Evolutionary conservation across 2,888 invertebrate genomes (phyloP), one percentile per base, ranked within the genome.

Genomic region (Ormyrus pomaceus): DNA sequence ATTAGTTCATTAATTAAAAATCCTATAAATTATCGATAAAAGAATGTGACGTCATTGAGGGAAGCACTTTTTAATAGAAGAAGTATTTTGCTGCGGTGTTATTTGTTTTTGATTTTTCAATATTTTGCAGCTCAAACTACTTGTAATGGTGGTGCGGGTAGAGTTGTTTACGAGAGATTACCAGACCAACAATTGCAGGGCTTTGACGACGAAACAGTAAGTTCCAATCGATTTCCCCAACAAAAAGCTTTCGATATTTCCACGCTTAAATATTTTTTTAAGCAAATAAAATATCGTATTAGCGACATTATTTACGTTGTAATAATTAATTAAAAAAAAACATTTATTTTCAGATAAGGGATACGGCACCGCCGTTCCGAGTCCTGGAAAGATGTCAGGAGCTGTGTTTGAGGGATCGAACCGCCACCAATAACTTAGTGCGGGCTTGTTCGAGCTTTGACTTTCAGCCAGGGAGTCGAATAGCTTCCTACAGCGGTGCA

Each of bases 371-470:
- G 5, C 97, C 97, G 0, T 96, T 97, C 87, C 93, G 95, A 82
- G 97, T 97, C 8, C 91, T 97, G 86, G 97, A 97, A 90, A 96
- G 96, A 91, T 97, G 97, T 90, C 96, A 96, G 90, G 96, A 96
- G 86, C 91, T 97, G 9, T 97, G 97, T 87, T 91, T 96, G 79
- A 93, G 96, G 19, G 97, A 97, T 89, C 93, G 96, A 82, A 93
- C 93, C 0, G 93, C 92, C 5, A 94, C 95, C 9, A 96, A 95
- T 89, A 96, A 96, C 89, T 93, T 97, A 66, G 96, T 96, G 34
- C 93, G 96, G 83, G 94, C 95, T 1, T 97, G 97, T 90, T 95
- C 95, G 82, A 97, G 97, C 64, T 97, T 97, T 85, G 97, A 97
- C 91, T 97, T 97, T 88, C 96, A 96, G 91, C 97, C 97, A 0